Evolutionary conservation across 1,140 invertebrate species (phyloP).

Genomic region (Dolichoris vasculosae): DNA sequence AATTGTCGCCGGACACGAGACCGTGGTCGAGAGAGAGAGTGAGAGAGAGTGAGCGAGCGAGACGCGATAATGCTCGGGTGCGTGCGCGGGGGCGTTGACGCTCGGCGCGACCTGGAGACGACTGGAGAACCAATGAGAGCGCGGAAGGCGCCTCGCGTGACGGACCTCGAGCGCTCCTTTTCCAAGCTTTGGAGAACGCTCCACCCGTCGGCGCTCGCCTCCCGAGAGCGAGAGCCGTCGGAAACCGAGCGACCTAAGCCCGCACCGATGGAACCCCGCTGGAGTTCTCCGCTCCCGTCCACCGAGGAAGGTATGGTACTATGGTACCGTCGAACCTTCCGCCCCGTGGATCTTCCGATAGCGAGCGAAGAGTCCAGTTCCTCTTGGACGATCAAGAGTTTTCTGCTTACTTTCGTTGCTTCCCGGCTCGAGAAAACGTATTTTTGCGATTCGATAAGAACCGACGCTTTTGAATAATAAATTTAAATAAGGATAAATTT

Average conservation of each 20-base stretch:
- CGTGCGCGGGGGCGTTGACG: constrained; percentile 52
- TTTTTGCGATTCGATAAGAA: no score
- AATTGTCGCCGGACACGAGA: constrained; percentile 57
- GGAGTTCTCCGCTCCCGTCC: no score
- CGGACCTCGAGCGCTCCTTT: constrained; percentile 58
- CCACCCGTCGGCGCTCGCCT: constrained; percentile 52
- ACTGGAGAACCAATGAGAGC: constrained; percentile 59
- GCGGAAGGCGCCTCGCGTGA: constrained; percentile 61
- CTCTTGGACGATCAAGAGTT: no score
- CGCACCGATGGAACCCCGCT: no score
- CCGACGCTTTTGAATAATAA: no score
- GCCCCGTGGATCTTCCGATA: no score
- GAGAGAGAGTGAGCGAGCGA: not conserved
- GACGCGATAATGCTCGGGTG: constrained; percentile 29
- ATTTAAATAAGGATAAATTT: no score
- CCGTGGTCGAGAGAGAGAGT: constrained; percentile 25
- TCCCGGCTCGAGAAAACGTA: no score
- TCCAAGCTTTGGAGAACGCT: constrained; percentile 62
- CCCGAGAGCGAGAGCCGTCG: not conserved
- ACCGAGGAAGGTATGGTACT: no score
- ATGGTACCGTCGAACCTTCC: no score
- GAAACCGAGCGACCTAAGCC: not conserved
- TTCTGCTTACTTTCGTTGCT: no score
- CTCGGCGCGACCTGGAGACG: constrained; percentile 36
- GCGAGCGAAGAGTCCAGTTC: no score